Evolutionary conservation across 2,113 vertebrate species (phyloP), one percentile per base, ranked within the genome.

Genomic region (Cephalopterus ornatus): DNA sequence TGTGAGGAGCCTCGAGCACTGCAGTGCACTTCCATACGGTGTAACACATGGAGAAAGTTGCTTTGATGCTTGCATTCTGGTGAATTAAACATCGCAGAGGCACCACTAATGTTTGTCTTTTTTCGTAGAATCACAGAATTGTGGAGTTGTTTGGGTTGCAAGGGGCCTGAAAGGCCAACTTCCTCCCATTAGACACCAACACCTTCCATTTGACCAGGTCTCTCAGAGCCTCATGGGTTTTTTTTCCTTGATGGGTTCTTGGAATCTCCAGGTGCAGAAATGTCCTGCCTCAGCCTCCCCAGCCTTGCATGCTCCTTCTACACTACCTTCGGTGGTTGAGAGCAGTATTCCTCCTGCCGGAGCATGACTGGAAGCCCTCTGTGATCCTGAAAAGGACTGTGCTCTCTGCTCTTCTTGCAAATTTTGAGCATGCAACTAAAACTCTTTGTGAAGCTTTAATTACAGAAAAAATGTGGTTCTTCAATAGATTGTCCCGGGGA

Each of bases 281-380:
- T 32, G 39, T 61, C 24, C 8, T 15, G 14, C 4, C 49, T 47
- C 35, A 58, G 23, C 47, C 18, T 71, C 23, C 13, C 2, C 15
- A 49, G 46, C 44, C 6, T 39, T 15, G 14, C 16, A 14, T 7
- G 9, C 39, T 55, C 23, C 22, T 84, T 46, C 46, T 70, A 11
- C 3, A 27, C 42, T 28, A 3, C n/a, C 33, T 28, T 12, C 19
- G 12, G 0, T 4, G 49, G 32, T 0, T 63, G 33, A 7, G 30
- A 65, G 72, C 49, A 27, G 23, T 13, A 26, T 65, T 15, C 23
- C 37, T 85, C 28, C 46, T 26, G 37, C 50, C 55, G 52, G 37
- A 37, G 26, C 56, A 8, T 3, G 14, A 0, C 0, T 17, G 33
- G 59, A 65, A 67, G 23, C 49, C 39, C 58, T 19, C 17, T 11